phyloP scores from a whole-genome alignment of 2,113 vertebrate species.

The Pagrus major region DNA sequence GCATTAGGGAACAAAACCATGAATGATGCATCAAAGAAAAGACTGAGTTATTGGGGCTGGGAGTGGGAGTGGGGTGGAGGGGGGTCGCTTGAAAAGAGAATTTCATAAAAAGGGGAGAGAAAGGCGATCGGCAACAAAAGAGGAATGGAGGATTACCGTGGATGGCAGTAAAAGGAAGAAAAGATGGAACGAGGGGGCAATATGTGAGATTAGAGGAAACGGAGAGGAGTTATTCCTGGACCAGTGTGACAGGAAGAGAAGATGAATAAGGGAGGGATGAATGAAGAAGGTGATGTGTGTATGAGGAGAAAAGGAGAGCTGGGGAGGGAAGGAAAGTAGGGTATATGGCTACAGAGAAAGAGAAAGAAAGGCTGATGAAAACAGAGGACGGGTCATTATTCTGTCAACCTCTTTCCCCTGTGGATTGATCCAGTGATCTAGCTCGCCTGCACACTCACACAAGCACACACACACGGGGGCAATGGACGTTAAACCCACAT shows the following conservation, averaged over 20 bases:
- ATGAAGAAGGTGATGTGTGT: constrained; percentile 19
- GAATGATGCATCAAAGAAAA: constrained; percentile 80
- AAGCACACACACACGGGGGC: constrained; percentile 19
- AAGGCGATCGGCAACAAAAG: constrained; percentile 54
- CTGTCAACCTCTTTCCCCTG: constrained; percentile 53
- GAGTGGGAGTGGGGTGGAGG: neutral
- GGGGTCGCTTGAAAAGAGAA: constrained; percentile 58
- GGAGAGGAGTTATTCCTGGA: constrained; percentile 56
- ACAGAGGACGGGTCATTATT: constrained; percentile 66
- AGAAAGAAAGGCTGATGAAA: constrained; percentile 52
- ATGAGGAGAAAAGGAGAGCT: neutral
- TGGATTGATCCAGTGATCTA: constrained; percentile 54
- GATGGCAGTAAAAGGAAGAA: constrained; percentile 36
- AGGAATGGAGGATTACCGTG: constrained; percentile 39
- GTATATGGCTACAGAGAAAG: neutral
- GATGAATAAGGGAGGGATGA: constrained; percentile 26
- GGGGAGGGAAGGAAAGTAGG: neutral
- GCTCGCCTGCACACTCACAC: constrained; percentile 20
- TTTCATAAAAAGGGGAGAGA: constrained; percentile 42
- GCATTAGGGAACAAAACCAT: constrained; percentile 81
- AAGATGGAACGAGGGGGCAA: constrained; percentile 39
- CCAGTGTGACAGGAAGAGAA: constrained; percentile 11
- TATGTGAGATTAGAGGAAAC: constrained; percentile 33
- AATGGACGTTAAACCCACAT: constrained; percentile 56
- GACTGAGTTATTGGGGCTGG: constrained; percentile 58